Conservation (phyloP, 2,888 invertebrate genomes). For the Coelinius sp. region DNA sequence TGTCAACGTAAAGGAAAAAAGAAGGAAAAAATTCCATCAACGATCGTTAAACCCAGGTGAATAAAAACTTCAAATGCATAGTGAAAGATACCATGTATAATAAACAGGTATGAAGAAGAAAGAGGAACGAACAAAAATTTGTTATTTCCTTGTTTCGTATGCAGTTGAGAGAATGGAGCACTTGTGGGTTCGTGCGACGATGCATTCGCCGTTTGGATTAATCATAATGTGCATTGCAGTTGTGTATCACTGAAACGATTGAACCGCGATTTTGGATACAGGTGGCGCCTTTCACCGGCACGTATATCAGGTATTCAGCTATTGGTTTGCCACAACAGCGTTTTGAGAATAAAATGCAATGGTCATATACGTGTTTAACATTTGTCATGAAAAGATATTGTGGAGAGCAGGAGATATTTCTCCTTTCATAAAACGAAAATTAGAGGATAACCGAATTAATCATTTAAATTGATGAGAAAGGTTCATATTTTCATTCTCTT, state of each 20-base stretch:
- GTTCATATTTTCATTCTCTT: too few species aligned
- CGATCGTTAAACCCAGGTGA: constrained; percentile 51
- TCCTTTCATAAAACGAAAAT: background rate
- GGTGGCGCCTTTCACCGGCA: constrained; percentile 46
- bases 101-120: background rate
- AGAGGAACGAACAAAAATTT: background rate
- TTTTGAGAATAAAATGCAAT: constrained; percentile 46
- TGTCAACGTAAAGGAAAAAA: background rate
- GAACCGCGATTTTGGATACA: constrained; percentile 48
- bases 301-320: constrained; percentile 48
- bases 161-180: background rate
- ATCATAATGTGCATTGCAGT: constrained; percentile 36
- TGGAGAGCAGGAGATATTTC: constrained; percentile 29
- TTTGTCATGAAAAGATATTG: constrained; percentile 49
- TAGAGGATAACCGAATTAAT: background rate
- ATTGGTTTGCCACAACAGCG: constrained; percentile 34
- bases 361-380: constrained; percentile 52
- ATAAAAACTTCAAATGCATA: constrained; percentile 37
- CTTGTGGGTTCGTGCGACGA: background rate
- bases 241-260: constrained; percentile 39
- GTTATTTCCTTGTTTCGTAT: background rate
- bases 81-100: constrained; percentile 15
- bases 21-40: background rate
- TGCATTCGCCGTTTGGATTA: constrained; percentile 17
- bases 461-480: background rate